Base-by-base conservation (phyloP, 2,797 vertebrate genomes). In the Xyrichtys novacula region DNA sequence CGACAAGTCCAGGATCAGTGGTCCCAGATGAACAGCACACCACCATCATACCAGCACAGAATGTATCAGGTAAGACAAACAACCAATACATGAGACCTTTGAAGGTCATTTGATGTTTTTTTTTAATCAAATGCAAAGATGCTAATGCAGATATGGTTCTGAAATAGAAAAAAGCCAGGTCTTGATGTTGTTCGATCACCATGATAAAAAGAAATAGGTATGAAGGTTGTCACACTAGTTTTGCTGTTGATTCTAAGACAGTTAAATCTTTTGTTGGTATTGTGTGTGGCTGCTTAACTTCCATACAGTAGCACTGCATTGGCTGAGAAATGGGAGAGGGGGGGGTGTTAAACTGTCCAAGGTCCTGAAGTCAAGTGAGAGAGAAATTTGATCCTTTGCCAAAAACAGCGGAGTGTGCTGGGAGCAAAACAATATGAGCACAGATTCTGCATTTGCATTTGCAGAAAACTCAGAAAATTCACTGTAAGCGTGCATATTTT, bases 11-110 rank as follows among this genome's bases (percentile, higher is more conserved):
- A 43, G 48, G 60, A 70, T 44, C 78, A 50, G 72, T 10, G 32
- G 56, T 54, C 55, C 39, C 82, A 70, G 67, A 81, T 59, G 83
- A 83, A 84, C 83, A 74, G 73, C 49, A 92, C 57, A 94, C 90
- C 82, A 71, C 93, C 83, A 29, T 7, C 25, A 43, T 2, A 22
- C 83, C 88, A 89, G 92, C 87, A 80, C 94, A 83, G 38, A 84
- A 94, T 77, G 85, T 90, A 76, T 95, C 96, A 96, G 96, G 97
- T 98, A 96, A 93, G 95, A 86, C 65, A 52, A 5, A 25, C 6
- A 29, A 55, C 23, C 12, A 49, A 56, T 50, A 70, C 2, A 5
- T 54, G 36, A 16, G 32, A 44, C 10, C 7, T 19, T 52, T 38
- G 0, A 14, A 48, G 16, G 9, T 47, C 0, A 47, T 56, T 4